Percentiles rank a stretch among this genome's conserved stretches.
Conservation (phyloP, 2,888 invertebrate genomes). For the Mimumesa dahlbomi region DNA sequence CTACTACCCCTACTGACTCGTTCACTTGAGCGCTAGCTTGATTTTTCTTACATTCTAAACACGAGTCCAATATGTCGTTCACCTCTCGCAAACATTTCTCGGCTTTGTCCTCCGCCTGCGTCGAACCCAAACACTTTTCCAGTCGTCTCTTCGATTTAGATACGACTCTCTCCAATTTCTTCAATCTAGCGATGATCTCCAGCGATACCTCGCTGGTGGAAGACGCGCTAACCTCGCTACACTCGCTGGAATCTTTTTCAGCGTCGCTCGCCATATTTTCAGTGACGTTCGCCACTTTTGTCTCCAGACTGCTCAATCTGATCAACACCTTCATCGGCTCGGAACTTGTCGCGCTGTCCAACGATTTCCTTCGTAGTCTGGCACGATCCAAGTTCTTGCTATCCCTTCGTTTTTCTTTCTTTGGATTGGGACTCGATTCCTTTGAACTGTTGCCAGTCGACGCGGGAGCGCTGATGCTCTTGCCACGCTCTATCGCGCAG, state of each 20-base stretch:
- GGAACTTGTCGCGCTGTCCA: conserved; percentile 89
- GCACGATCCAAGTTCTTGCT: conserved; percentile 77
- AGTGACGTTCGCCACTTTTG: conserved; percentile 85
- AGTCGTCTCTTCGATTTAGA: conserved; percentile 73
- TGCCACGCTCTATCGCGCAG: conserved; percentile 83
- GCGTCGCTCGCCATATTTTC: conserved; percentile 70
- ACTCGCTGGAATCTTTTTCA: conserved; percentile 76
- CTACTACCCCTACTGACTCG: conserved; percentile 74
- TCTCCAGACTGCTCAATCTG: conserved; percentile 88
- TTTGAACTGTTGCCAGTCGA: conserved; percentile 82
- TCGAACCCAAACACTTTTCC: conserved; percentile 75
- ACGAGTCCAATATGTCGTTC: conserved; percentile 75
- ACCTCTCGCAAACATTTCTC: conserved; percentile 76
- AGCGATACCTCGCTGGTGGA: conserved; percentile 67
- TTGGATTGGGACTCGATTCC: conserved; percentile 82
- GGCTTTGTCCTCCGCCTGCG: conserved; percentile 75
- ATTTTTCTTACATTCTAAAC: conserved; percentile 72
- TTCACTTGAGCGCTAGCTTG: conserved; percentile 66
- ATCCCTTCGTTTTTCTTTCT: conserved; percentile 78
- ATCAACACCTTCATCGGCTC: conserved; percentile 91
- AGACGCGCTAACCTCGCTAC: conserved; percentile 71
- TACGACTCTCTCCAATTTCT: conserved; percentile 72
- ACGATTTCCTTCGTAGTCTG: conserved; percentile 86
- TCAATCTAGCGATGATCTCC: conserved; percentile 71
- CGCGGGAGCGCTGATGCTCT: conserved; percentile 79